Evolutionary conservation across 2,888 invertebrate genomes (phyloP).

Genomic region (Pristionchus arcanus): DNA sequence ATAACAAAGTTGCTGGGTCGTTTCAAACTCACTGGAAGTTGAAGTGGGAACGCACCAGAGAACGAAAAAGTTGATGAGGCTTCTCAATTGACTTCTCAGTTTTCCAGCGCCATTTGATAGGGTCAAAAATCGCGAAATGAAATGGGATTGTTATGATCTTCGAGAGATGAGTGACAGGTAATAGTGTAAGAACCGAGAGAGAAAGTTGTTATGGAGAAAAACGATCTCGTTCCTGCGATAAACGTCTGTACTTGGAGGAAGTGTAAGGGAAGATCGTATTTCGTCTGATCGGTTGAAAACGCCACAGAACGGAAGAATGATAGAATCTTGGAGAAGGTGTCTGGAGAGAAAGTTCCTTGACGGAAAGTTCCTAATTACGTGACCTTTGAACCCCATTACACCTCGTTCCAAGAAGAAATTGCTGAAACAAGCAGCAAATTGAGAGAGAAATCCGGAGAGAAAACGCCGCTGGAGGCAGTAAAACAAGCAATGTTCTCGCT

Average conservation of each 20-base stretch:
- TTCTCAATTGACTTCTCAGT: not conserved
- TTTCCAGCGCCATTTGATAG: not conserved
- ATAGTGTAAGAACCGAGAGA: slow-evolving; percentile 10
- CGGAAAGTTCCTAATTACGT: not conserved
- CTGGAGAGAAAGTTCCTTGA: not conserved
- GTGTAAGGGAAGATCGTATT: not conserved
- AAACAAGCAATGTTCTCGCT: slow-evolving; percentile 1
- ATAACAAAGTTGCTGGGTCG: too few species aligned
- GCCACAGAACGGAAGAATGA: not conserved
- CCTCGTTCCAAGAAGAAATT: not conserved
- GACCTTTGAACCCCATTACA: not conserved
- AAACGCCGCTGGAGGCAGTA: not conserved
- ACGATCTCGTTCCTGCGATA: not conserved
- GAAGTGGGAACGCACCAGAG: not conserved
- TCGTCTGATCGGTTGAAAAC: too few species aligned
- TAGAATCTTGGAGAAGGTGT: not conserved
- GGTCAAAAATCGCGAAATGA: not conserved
- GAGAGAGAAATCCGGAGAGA: not conserved
- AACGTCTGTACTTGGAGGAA: not conserved
- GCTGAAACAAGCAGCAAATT: not conserved
- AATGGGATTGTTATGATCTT: not conserved
- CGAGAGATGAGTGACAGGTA: slow-evolving; percentile 7
- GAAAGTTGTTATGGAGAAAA: slow-evolving; percentile 18
- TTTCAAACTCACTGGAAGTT: too few species aligned
- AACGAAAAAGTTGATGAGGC: not conserved